Conservation (phyloP, 2,113 vertebrate species). For the Sylvicapra grimmia region DNA sequence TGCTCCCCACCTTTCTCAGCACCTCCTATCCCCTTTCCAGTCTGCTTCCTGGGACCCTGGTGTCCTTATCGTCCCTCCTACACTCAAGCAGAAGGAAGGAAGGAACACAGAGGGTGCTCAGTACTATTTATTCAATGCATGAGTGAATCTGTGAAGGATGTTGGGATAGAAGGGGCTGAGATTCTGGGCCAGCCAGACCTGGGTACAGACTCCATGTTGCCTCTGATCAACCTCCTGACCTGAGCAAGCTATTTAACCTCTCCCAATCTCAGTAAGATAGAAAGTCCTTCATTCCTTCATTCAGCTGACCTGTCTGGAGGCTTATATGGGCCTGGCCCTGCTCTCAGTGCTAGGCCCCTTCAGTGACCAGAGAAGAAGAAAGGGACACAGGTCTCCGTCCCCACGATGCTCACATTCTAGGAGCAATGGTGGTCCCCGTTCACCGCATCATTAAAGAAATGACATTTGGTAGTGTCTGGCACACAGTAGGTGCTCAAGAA, state of each 20-base stretch:
- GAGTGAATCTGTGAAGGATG: neutral
- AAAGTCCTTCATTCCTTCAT: neutral
- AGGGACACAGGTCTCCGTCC: neutral
- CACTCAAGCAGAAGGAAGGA: neutral
- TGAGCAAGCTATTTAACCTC: neutral
- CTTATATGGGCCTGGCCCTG: neutral
- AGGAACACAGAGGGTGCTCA: neutral
- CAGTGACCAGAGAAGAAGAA: neutral
- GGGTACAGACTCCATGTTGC: neutral
- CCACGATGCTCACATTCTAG: neutral
- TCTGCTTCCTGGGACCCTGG: neutral
- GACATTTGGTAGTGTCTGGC: fast-evolving
- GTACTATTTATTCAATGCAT: neutral
- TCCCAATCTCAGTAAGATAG: neutral
- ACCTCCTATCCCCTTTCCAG: neutral
- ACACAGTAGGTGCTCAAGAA: neutral
- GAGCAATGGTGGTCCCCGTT: neutral
- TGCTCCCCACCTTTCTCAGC: neutral
- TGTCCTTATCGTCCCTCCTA: neutral
- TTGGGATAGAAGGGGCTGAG: neutral
- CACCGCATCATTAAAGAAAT: neutral
- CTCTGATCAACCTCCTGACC: neutral
- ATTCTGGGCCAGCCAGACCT: neutral
- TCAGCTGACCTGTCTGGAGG: neutral
- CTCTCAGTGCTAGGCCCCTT: neutral